phyloP scores from a whole-genome alignment of 2,113 vertebrate genomes.

The Pagrus major region DNA sequence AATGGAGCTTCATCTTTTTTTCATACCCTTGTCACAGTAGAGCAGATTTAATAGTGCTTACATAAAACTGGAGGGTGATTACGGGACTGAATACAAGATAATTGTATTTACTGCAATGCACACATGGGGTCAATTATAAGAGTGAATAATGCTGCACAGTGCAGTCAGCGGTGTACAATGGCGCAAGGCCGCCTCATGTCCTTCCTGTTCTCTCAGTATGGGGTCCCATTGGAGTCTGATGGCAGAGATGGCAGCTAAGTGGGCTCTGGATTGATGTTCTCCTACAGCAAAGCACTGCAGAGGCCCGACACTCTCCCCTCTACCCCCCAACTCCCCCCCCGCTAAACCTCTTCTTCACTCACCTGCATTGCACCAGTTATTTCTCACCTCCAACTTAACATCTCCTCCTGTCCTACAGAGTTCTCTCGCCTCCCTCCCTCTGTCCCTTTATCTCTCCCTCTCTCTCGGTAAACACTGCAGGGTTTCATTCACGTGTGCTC shows the following conservation, averaged over 20 bases:
- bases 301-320: slow-evolving; percentile 56
- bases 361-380: slow-evolving; percentile 85
- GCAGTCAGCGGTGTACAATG: slow-evolving; percentile 22
- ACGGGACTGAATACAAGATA: slow-evolving; percentile 34
- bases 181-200: slow-evolving; percentile 49
- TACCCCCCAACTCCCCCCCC: slow-evolving; percentile 2
- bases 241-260: slow-evolving; percentile 70
- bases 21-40: slow-evolving; percentile 13
- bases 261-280: slow-evolving; percentile 76
- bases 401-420: slow-evolving; percentile 70
- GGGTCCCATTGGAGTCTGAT: slow-evolving; percentile 56
- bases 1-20: not conserved
- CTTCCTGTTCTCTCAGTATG: slow-evolving; percentile 40
- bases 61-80: slow-evolving; percentile 44
- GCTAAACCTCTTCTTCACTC: slow-evolving; percentile 61
- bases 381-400: slow-evolving; percentile 77
- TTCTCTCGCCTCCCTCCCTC: slow-evolving; percentile 42
- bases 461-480: slow-evolving; percentile 58
- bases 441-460: slow-evolving; percentile 30
- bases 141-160: slow-evolving; percentile 39
- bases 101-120: slow-evolving; percentile 49
- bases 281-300: slow-evolving; percentile 75
- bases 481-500: slow-evolving; percentile 49
- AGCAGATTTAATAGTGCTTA: slow-evolving; percentile 26
- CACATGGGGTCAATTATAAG: slow-evolving; percentile 47